A percentile compares a stretch with the other conserved stretches of the same genome.
Evolutionary conservation across 2,113 vertebrate species (phyloP).

Genomic region (Sakesphorus luctuosus): DNA sequence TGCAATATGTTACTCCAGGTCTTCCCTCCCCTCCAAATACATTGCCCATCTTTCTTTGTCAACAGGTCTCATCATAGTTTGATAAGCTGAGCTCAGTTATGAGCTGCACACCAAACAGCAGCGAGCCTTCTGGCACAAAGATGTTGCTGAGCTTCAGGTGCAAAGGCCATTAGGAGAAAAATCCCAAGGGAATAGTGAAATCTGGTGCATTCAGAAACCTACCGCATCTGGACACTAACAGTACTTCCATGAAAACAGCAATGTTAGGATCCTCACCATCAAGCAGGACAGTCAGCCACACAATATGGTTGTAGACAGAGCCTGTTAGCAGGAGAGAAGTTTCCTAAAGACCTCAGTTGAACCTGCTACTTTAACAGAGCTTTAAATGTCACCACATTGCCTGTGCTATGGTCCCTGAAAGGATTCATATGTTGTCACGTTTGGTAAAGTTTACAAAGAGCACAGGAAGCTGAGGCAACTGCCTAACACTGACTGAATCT

Average conservation of each 20-base stretch:
- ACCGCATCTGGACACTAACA: not conserved
- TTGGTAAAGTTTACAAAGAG: constrained; percentile 20
- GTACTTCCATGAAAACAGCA: not conserved
- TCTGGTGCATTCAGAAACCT: not conserved
- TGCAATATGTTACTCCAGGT: not conserved
- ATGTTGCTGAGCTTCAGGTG: not conserved
- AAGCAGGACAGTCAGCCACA: not conserved
- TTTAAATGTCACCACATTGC: not conserved
- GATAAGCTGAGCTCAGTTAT: not conserved
- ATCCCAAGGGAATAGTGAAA: not conserved
- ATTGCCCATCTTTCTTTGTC: not conserved
- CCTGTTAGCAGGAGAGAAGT: not conserved
- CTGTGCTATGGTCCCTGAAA: not conserved
- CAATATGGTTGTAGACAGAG: not conserved
- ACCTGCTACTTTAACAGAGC: not conserved
- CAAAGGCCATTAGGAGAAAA: not conserved
- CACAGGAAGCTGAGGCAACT: not conserved
- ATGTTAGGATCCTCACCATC: not conserved
- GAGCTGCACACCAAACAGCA: not conserved
- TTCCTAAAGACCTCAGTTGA: not conserved
- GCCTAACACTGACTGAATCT: not conserved
- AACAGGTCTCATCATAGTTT: not conserved
- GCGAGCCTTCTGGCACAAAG: not conserved
- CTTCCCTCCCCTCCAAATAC: not conserved
- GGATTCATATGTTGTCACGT: not conserved